These are phyloP conservation scores for Ecliptopera silaceata DNA, from an alignment of 2,888 invertebrate species.

Conservation along the genomic window DNA sequence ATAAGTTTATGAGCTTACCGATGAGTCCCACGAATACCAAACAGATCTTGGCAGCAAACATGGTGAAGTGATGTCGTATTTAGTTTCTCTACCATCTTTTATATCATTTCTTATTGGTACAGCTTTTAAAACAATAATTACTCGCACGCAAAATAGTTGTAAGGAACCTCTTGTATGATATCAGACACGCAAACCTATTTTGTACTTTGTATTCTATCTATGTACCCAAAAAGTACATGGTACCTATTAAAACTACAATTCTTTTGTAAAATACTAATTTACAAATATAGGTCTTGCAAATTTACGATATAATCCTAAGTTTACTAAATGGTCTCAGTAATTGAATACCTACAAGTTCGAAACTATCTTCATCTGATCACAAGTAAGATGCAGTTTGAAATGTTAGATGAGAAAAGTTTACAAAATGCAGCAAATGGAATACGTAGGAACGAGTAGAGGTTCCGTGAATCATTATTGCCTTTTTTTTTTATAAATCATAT, in stretches of 20 bases:
- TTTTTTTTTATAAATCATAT: too few relatives aligned
- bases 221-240: neutral
- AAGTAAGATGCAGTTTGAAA: neutral
- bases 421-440: neutral
- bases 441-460: too few relatives aligned
- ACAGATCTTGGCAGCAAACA: conserved; percentile 19
- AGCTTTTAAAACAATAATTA: conserved; percentile 23
- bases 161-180: conserved; percentile 22
- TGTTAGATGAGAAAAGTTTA: conserved; percentile 4
- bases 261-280: too few relatives aligned
- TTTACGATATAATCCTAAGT: neutral
- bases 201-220: neutral
- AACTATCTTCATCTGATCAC: neutral
- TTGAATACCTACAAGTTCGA: neutral
- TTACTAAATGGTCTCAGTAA: neutral
- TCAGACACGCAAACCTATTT: conserved; percentile 25
- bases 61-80: conserved; percentile 12
- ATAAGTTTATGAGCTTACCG: conserved; percentile 12
- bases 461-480: too few relatives aligned
- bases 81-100: conserved; percentile 4
- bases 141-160: conserved; percentile 2
- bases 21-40: conserved; percentile 19
- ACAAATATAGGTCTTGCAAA: too few relatives aligned
- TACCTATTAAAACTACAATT: too few relatives aligned
- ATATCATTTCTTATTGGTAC: conserved; percentile 30